Evolutionary conservation across 2,888 invertebrate genomes (phyloP).

Genomic region (Athalia circularis): DNA sequence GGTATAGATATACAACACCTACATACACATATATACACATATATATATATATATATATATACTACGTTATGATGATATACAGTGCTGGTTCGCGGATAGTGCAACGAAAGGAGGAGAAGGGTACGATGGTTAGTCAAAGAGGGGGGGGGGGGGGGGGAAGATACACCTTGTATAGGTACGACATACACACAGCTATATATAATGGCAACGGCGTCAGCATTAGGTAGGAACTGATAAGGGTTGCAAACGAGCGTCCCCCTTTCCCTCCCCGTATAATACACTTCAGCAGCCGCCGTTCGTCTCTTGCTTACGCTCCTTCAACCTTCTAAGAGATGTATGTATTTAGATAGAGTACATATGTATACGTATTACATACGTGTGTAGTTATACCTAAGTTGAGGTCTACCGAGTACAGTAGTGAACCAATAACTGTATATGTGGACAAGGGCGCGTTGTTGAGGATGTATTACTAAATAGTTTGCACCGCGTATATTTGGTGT

Average conservation of each 20-base stretch:
- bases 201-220: constrained; percentile 44
- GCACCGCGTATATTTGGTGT: no score
- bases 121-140: constrained; percentile 32
- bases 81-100: constrained; percentile 23
- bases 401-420: no score
- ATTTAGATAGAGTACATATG: constrained; percentile 4
- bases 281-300: constrained; percentile 34
- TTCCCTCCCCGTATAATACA: not conserved
- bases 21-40: no score
- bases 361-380: not conserved
- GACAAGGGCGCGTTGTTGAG: no score
- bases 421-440: no score
- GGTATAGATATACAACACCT: no score
- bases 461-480: no score
- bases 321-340: constrained; percentile 19
- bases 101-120: not conserved
- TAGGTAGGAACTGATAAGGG: constrained; percentile 46
- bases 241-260: constrained; percentile 40
- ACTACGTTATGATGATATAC: not conserved
- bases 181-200: constrained; percentile 22
- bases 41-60: no score
- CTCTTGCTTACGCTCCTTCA: constrained; percentile 37
- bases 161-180: constrained; percentile 21
- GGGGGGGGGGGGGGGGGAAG: not conserved
- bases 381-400: no score